Conservation (phyloP, 1,140 invertebrate species). For the Magallana ariakensis region DNA sequence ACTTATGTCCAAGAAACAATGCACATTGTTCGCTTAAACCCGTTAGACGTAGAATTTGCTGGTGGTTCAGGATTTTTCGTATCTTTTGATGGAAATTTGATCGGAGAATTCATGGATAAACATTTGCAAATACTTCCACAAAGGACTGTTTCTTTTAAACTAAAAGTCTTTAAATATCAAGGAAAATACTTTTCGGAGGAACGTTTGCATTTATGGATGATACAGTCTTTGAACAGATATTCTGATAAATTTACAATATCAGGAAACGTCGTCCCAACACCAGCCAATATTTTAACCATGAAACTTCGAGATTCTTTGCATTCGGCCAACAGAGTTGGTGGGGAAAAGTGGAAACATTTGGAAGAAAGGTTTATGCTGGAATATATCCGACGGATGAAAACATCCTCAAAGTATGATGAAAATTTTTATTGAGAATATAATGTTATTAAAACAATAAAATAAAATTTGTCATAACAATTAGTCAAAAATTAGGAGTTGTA, state of each 20-base stretch:
- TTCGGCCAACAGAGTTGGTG: neutral
- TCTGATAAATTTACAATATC: neutral
- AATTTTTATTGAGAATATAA: too few species aligned
- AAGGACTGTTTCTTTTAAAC: too few species aligned
- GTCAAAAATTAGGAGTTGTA: too few species aligned
- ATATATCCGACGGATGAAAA: neutral
- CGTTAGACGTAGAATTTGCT: neutral
- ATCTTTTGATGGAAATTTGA: neutral
- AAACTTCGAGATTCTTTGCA: neutral
- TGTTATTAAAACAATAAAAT: too few species aligned
- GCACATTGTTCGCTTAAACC: neutral
- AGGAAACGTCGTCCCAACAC: neutral
- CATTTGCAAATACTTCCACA: too few species aligned
- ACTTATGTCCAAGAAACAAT: too few species aligned
- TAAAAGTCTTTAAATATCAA: neutral
- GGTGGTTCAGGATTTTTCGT: neutral
- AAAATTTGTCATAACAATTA: too few species aligned
- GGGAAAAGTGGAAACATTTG: neutral
- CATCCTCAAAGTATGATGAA: too few species aligned
- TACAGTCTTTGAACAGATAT: neutral
- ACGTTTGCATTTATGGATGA: neutral
- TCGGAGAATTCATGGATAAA: neutral
- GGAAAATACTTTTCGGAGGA: neutral
- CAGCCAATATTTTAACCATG: neutral
- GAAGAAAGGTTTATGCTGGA: constrained; percentile 11